phyloP scores from a whole-genome alignment of 2,113 vertebrate genomes.

The Xenopus borealis region DNA sequence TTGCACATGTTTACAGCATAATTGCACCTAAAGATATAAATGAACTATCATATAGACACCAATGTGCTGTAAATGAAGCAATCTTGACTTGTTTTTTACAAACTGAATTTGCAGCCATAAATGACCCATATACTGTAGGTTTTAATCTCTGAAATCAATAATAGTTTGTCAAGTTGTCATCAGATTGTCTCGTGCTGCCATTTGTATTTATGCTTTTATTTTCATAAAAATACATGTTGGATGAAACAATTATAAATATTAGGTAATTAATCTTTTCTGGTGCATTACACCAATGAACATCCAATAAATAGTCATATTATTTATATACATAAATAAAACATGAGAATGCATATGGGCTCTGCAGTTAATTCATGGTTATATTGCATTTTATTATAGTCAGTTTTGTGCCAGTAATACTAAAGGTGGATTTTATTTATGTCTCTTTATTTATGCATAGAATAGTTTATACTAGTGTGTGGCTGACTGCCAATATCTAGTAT shows the following conservation, averaged over 20 bases:
- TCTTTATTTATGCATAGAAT: conserved; percentile 51
- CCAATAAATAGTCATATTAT: conserved; percentile 34
- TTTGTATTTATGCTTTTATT: conserved; percentile 20
- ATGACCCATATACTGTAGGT: no score
- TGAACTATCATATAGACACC: no score
- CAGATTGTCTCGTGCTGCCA: background rate
- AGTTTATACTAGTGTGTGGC: conserved; percentile 53
- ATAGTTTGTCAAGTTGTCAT: background rate
- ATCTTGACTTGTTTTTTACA: no score
- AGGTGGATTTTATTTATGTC: conserved; percentile 40
- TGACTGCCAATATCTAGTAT: conserved; percentile 51
- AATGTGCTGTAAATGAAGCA: no score
- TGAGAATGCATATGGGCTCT: conserved; percentile 9
- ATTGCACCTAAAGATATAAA: no score
- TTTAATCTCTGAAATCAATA: no score
- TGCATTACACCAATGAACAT: conserved; percentile 21
- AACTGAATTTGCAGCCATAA: no score
- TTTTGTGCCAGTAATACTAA: conserved; percentile 45
- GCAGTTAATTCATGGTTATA: conserved; percentile 38
- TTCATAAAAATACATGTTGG: conserved; percentile 25
- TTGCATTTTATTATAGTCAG: conserved; percentile 24
- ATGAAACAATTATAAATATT: conserved; percentile 24
- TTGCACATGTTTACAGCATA: no score
- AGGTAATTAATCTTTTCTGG: conserved; percentile 28
- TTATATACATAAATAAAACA: conserved; percentile 19